phyloP scores from a whole-genome alignment of 2,113 vertebrate species.

The Caranx melampygus region DNA sequence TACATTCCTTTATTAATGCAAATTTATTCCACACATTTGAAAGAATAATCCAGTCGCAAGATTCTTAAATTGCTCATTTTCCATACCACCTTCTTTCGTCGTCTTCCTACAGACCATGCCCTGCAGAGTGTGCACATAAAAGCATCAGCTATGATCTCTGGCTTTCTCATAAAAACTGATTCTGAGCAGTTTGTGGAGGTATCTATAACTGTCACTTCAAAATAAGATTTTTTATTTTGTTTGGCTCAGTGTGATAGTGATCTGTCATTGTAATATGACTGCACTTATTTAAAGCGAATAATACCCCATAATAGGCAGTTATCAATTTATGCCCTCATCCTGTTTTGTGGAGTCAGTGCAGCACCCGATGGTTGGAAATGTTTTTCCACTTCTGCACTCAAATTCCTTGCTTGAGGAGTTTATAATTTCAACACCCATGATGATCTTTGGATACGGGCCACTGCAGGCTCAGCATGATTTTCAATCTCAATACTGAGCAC shows the following conservation, averaged over 20 bases:
- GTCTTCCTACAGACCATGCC: neutral
- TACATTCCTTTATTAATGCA: neutral
- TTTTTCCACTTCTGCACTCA: slow-evolving; percentile 41
- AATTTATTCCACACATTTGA: neutral
- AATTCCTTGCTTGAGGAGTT: slow-evolving; percentile 62
- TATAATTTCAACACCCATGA: slow-evolving; percentile 62
- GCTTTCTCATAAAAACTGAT: slow-evolving; percentile 17
- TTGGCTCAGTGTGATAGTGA: neutral
- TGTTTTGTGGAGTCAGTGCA: slow-evolving; percentile 11
- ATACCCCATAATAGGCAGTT: slow-evolving; percentile 8
- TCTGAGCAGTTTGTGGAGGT: neutral
- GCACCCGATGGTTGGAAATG: slow-evolving; percentile 14
- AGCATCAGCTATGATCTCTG: slow-evolving; percentile 1
- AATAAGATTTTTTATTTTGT: slow-evolving; percentile 26
- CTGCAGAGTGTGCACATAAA: slow-evolving; percentile 18
- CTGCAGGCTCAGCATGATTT: slow-evolving; percentile 58
- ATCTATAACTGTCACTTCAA: slow-evolving; percentile 15
- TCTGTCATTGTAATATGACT: slow-evolving; percentile 30
- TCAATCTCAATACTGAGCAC: slow-evolving; percentile 41
- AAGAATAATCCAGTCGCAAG: slow-evolving; percentile 1
- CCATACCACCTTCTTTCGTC: neutral
- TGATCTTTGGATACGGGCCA: slow-evolving; percentile 69
- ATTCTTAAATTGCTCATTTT: neutral
- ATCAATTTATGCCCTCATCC: slow-evolving; percentile 26
- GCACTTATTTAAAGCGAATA: slow-evolving; percentile 30